Evolutionary conservation across 37 sponge, comb jelly and placozoan species (phyloP), one percentile per base, ranked within the genome.

Genomic region (Haliclona indistincta): DNA sequence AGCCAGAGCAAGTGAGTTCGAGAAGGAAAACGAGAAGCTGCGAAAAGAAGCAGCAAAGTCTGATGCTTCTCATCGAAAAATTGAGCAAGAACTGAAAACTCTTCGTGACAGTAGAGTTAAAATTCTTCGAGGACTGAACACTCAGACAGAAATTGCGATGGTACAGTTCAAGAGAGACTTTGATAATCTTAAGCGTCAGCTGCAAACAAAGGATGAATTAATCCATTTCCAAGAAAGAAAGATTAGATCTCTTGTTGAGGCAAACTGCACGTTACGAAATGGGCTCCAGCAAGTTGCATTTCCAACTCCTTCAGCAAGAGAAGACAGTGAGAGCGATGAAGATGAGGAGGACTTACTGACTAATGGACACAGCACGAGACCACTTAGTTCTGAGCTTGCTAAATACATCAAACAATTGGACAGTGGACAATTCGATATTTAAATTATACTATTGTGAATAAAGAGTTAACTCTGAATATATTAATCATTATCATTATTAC

Each of bases 51-150:
- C 42, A 4, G 22, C 51, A 20, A 4, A 25, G 13, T 11, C 32
- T 23, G 70, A 69, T 43, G 22, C 22, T 30, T 17, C 6, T 3
- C 32, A 5, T 2, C 26, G 43, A 25, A 83, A 36, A 29, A 33
- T 65, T 0, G 84, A 83, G 10, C 63, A 75, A 17, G 86, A 78
- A 8, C 43, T 78, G 0, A 55, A 65, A 42, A 42, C 42, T 20
- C 55, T 84, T 11, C 43, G 45, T 33, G 86, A 78, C 25, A 78
- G 63, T 40, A 36, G 86, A 35, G 79, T 74, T 1, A 85, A 85
- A 61, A 40, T 85, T n/a, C 72, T 85, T 8, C 36, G 79, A 67
- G 86, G 86, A 19, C 56, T 85, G n/a, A 78, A 78, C 56, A 85
- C 74, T 26, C 86, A 85, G 54, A 78, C 86, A 2, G 86, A 85